phyloP scores from a whole-genome alignment of 2,113 vertebrate genomes.

The Amia ocellicauda region DNA sequence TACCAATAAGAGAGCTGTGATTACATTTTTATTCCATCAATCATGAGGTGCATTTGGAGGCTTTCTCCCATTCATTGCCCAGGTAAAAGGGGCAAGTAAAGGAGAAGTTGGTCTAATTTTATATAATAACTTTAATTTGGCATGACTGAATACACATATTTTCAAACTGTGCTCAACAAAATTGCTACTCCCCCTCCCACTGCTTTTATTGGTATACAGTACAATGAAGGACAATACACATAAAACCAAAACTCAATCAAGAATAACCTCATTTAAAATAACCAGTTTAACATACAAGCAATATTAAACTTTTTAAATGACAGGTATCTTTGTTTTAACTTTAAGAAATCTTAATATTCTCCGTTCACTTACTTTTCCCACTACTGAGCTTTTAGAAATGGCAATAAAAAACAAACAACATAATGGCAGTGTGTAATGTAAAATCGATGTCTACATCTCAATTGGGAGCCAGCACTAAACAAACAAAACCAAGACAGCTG shows the following conservation, averaged over 20 bases:
- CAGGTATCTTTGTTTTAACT: not conserved
- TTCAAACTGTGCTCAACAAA: no score
- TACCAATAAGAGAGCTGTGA: not conserved
- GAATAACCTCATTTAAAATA: no score
- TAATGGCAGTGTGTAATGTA: not conserved
- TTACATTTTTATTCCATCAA: not conserved
- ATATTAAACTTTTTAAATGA: not conserved
- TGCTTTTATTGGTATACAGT: no score
- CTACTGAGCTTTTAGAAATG: not conserved
- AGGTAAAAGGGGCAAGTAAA: not conserved
- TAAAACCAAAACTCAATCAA: not conserved
- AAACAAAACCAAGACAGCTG: conserved; percentile 3
- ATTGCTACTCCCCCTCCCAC: no score
- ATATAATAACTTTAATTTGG: not conserved
- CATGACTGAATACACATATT: not conserved
- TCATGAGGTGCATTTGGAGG: not conserved
- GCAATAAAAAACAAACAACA: not conserved
- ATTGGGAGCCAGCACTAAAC: not conserved
- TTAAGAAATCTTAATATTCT: not conserved
- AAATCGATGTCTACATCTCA: conserved; percentile 11
- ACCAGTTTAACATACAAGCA: no score
- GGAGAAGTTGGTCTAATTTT: not conserved
- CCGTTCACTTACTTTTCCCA: not conserved
- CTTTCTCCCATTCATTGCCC: not conserved
- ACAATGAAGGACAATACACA: not conserved